Base-by-base conservation (phyloP, 1,140 invertebrate species). In the Diplogasteroides magnus region DNA sequence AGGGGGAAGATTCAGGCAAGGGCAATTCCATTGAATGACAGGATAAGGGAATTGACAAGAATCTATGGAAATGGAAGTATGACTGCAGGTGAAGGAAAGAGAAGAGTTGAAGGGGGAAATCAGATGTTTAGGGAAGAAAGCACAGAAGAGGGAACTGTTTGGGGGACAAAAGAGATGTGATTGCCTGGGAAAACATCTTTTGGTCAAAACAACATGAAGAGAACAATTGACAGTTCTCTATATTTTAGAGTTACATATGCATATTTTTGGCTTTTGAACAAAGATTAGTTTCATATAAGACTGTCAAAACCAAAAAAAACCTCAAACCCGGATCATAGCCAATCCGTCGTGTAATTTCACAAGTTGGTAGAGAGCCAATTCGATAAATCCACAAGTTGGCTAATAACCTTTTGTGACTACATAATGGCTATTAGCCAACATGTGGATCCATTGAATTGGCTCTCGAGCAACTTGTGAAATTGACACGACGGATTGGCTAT, bases 1-100 rank as follows among this genome's bases (percentile, higher is more conserved):
- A 48, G 19, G 6, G 6, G 37, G 19, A 48, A 48, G 6, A 11
- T 19, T 48, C 19, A 31, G n/a, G 64, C 64, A 13, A 32, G 64
- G 48, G 64, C 64, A 23, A 31, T 65, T 37, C 64, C 64, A 56
- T 55, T 65, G 27, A 65, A 65, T 28, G 64, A 65, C 37, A 32
- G 48, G 26, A 37, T 65, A 3, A 3, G 31, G 11, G 48, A 28
- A 28, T 37, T 65, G 64, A 48, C 64, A 13, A 37, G 29, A 23
- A 37, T 65, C 29, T 65, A 65, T 55, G 64, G 64, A 65, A 65
- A 31, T 65, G 64, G 31, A 11, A 65, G 31, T 23, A 65, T 65
- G 64, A 65, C 64, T 48, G 37, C 37, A 11, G 37, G 37, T 48
- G 6, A 48, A 48, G 19, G 6, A 48, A 48, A 48, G 37, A 48